Percentiles rank a stretch among this genome's conserved stretches.
Evolutionary conservation across 2,797 vertebrate genomes (phyloP).

Genomic region (Falco novaeseelandiae): DNA sequence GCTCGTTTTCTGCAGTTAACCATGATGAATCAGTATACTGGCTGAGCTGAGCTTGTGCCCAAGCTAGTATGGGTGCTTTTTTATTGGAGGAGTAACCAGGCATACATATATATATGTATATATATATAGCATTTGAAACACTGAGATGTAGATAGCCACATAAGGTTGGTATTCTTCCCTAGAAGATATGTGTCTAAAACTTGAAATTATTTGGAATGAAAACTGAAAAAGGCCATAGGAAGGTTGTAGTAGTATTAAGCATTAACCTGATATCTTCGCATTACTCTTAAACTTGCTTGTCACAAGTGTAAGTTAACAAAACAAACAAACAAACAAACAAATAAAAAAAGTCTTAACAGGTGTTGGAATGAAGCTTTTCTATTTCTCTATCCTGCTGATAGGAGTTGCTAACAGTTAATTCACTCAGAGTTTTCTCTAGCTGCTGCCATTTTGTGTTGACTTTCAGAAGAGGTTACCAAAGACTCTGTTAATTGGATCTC

Average conservation of each 20-base stretch:
- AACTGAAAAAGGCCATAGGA: background rate
- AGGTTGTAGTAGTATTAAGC: background rate
- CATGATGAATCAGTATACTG: background rate
- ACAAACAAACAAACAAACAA: no score
- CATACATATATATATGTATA: background rate
- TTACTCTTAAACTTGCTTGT: background rate
- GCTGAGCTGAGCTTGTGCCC: background rate
- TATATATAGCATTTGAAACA: background rate
- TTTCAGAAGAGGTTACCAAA: background rate
- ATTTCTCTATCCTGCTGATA: background rate
- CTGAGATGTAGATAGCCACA: background rate
- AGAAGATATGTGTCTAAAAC: background rate
- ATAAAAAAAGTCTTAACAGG: background rate
- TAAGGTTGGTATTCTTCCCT: background rate
- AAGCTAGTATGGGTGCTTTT: background rate
- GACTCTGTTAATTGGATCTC: background rate
- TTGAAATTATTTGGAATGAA: background rate
- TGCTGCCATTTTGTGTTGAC: background rate
- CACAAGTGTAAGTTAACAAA: background rate
- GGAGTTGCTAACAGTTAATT: background rate
- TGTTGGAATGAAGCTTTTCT: background rate
- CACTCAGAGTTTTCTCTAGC: background rate
- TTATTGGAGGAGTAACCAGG: background rate
- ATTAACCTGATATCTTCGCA: background rate
- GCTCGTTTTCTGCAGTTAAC: background rate